phyloP scores from a whole-genome alignment of 2,888 invertebrate genomes.

The Myathropa florea region DNA sequence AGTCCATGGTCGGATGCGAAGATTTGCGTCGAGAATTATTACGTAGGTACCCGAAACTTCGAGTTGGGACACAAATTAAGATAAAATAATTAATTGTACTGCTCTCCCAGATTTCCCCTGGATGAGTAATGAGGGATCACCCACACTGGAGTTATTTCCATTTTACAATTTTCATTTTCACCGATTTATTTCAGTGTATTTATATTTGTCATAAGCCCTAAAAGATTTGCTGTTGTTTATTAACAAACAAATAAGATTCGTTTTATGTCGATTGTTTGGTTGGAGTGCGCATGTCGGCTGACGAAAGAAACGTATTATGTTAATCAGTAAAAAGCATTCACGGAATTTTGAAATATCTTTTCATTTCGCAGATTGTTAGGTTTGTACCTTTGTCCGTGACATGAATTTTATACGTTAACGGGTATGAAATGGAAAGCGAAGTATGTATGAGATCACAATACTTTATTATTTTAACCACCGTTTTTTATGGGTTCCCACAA shows the following conservation, averaged over 20 bases:
- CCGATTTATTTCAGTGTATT: constrained; percentile 21
- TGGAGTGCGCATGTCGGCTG: no score
- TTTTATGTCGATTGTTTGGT: neutral
- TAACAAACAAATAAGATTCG: neutral
- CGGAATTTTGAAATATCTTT: neutral
- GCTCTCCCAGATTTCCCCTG: constrained; percentile 22
- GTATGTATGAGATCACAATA: no score
- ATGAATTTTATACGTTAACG: neutral
- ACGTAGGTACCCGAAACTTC: constrained; percentile 1
- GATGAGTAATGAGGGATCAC: constrained; percentile 37
- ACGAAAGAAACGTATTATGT: neutral
- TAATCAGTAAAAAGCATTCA: neutral
- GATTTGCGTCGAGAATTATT: constrained; percentile 42
- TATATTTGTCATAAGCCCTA: constrained; percentile 24
- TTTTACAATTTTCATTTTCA: constrained; percentile 17
- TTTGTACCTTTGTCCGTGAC: neutral
- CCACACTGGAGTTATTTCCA: constrained; percentile 33
- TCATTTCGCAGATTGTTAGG: neutral
- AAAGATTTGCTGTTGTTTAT: neutral
- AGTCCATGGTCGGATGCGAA: constrained; percentile 24
- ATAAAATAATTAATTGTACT: constrained; percentile 44
- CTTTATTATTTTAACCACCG: no score
- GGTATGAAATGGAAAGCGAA: neutral
- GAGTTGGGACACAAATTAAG: constrained; percentile 40
- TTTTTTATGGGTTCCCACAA: no score